Percentiles rank a stretch among this genome's conserved stretches.
Evolutionary conservation across 1,140 invertebrate genomes (phyloP).

Genomic region (Helicorthomorpha holstii): DNA sequence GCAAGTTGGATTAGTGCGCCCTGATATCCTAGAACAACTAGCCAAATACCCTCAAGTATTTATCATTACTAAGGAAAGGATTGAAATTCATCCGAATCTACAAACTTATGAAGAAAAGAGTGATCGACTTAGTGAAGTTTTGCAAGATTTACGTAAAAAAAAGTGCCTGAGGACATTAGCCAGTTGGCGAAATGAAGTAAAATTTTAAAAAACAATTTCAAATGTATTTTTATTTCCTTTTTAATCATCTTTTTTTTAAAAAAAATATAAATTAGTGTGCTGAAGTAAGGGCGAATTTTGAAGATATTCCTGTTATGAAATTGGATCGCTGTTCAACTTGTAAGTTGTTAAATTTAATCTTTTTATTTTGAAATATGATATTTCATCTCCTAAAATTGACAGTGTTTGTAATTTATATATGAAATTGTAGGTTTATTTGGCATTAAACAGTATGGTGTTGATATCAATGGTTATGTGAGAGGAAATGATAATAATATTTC

Average conservation of each 20-base stretch:
- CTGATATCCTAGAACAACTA: slow-evolving; percentile 59
- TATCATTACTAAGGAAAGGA: slow-evolving; percentile 26
- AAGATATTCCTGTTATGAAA: slow-evolving; percentile 53
- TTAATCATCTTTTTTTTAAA: slow-evolving; percentile 6
- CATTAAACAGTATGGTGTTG: slow-evolving; percentile 79
- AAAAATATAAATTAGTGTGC: slow-evolving; percentile 42
- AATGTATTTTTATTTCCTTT: not conserved
- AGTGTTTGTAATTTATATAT: too few relatives aligned
- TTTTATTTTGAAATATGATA: too few relatives aligned
- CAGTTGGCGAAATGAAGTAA: slow-evolving; percentile 79
- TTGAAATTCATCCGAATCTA: slow-evolving; percentile 67
- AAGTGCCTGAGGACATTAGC: slow-evolving; percentile 48
- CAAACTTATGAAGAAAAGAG: slow-evolving; percentile 63
- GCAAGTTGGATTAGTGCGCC: slow-evolving; percentile 69
- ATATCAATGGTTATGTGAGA: slow-evolving; percentile 81
- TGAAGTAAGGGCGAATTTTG: slow-evolving; percentile 55
- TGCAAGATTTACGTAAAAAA: slow-evolving; percentile 48
- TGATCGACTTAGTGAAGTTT: slow-evolving; percentile 53
- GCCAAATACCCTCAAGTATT: slow-evolving; percentile 63
- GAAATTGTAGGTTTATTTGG: slow-evolving; percentile 54
- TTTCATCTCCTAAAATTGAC: not conserved
- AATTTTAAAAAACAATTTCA: slow-evolving; percentile 1
- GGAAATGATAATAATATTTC: slow-evolving; percentile 65
- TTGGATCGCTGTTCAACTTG: slow-evolving; percentile 84
- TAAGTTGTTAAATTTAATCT: too few relatives aligned